Conservation (phyloP, 2,797 vertebrate species). For the Enteromius paludinosus region DNA sequence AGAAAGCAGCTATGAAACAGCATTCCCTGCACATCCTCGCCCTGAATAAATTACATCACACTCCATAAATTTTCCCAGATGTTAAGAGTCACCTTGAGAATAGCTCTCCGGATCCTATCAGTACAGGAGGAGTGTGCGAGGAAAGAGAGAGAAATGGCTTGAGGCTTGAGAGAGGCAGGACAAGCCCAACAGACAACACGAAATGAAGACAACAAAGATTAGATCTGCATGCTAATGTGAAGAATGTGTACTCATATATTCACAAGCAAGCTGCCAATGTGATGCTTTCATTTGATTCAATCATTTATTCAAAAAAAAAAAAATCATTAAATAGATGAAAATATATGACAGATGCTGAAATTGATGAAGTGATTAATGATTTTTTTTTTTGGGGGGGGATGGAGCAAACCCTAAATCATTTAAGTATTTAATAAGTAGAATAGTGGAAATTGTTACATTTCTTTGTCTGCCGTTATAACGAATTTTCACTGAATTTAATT, state of each 20-base stretch:
- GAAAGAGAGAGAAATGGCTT: constrained; percentile 20
- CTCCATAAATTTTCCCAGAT: constrained; percentile 71
- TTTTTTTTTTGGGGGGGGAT: too few relatives aligned
- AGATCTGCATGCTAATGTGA: neutral
- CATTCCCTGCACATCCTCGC: constrained; percentile 62
- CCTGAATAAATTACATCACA: constrained; percentile 71
- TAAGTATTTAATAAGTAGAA: neutral
- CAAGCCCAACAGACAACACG: constrained; percentile 14
- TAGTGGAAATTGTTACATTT: too few relatives aligned
- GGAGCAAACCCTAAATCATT: neutral
- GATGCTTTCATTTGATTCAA: neutral
- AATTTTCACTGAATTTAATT: neutral
- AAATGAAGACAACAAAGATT: neutral
- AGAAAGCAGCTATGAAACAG: constrained; percentile 47
- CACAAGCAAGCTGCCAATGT: neutral
- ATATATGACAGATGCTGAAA: too few relatives aligned
- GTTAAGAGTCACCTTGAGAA: constrained; percentile 71
- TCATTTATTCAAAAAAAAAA: neutral
- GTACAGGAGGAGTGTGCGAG: neutral
- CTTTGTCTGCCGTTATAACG: neutral
- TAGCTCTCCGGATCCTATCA: constrained; percentile 41
- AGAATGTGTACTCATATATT: neutral
- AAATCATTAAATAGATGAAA: neutral
- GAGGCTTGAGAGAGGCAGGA: neutral
- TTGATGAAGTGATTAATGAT: too few relatives aligned